phyloP scores from a whole-genome alignment of 2,888 invertebrate genomes.

The Diabrotica balteata region DNA sequence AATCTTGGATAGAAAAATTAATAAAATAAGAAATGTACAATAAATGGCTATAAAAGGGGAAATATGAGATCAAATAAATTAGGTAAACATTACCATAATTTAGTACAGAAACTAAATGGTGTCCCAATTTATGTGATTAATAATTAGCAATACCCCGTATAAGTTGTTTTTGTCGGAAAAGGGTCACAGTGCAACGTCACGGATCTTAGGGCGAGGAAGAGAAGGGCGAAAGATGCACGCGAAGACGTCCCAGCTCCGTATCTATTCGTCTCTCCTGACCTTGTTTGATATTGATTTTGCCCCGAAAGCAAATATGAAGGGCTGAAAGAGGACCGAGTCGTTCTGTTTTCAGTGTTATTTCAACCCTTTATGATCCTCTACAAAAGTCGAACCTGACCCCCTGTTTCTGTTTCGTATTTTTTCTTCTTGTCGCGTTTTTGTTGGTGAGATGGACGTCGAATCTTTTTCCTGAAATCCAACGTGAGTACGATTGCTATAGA shows the following conservation, averaged over 20 bases:
- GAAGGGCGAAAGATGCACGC: slow-evolving; percentile 8
- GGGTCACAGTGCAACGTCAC: slow-evolving; percentile 3
- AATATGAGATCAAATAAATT: too few relatives aligned
- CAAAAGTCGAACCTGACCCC: slow-evolving; percentile 31
- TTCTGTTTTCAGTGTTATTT: slow-evolving; percentile 41
- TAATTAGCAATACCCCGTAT: neutral
- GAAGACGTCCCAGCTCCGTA: slow-evolving; percentile 9
- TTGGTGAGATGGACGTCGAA: slow-evolving; percentile 23
- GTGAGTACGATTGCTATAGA: slow-evolving; percentile 20
- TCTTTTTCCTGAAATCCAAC: slow-evolving; percentile 26
- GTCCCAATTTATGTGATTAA: too few relatives aligned
- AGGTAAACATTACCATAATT: too few relatives aligned
- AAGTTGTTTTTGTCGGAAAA: slow-evolving; percentile 8
- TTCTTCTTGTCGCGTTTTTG: slow-evolving; percentile 29
- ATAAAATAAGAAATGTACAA: too few relatives aligned
- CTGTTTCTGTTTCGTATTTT: slow-evolving; percentile 32
- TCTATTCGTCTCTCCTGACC: slow-evolving; percentile 43
- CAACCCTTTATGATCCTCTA: slow-evolving; percentile 34
- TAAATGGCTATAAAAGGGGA: too few relatives aligned
- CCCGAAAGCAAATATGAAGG: slow-evolving; percentile 43
- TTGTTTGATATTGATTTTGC: slow-evolving; percentile 54
- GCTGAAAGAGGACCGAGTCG: slow-evolving; percentile 43
- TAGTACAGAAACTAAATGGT: too few relatives aligned
- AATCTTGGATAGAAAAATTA: too few relatives aligned
- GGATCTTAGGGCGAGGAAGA: slow-evolving; percentile 8